Conservation (phyloP, 2,888 invertebrate genomes). For the Pseudococcus jackbeardsleyi region DNA sequence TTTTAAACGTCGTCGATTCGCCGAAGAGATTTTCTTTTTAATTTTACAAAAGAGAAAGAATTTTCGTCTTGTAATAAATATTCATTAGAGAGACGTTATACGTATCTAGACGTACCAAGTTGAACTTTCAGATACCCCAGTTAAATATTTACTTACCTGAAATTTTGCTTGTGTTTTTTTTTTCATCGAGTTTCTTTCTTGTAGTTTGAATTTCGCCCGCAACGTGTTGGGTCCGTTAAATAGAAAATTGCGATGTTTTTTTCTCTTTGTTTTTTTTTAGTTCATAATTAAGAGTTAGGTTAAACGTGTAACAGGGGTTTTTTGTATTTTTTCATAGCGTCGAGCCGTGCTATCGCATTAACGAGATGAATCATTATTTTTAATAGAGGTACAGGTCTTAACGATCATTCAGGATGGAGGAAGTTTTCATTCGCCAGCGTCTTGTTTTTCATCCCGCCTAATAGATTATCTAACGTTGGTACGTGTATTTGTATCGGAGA, state of each 20-base stretch:
- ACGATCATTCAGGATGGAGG: not conserved
- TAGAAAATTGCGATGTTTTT: not conserved
- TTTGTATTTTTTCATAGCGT: not conserved
- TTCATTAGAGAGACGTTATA: not conserved
- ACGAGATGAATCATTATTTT: slow-evolving; percentile 34
- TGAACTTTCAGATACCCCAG: not conserved
- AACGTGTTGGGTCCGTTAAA: not conserved
- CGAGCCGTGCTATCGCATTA: not conserved
- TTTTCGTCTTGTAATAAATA: not conserved
- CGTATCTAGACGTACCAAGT: not conserved
- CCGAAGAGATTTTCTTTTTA: not conserved
- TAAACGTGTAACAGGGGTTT: not conserved
- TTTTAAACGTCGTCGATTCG: not conserved
- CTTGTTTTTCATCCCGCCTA: not conserved
- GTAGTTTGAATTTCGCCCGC: not conserved
- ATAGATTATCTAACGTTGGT: not conserved
- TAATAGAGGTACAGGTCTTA: slow-evolving; percentile 14
- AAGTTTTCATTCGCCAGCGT: not conserved
- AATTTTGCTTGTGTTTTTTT: not conserved
- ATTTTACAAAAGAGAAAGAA: not conserved
- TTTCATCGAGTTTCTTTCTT: not conserved
- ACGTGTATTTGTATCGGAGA: too few relatives aligned
- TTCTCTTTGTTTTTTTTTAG: not conserved
- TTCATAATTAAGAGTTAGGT: slow-evolving; percentile 3
- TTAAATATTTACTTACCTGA: not conserved